Conservation (phyloP, 1,140 invertebrate species). For the Drosophila sturtevanti region DNA sequence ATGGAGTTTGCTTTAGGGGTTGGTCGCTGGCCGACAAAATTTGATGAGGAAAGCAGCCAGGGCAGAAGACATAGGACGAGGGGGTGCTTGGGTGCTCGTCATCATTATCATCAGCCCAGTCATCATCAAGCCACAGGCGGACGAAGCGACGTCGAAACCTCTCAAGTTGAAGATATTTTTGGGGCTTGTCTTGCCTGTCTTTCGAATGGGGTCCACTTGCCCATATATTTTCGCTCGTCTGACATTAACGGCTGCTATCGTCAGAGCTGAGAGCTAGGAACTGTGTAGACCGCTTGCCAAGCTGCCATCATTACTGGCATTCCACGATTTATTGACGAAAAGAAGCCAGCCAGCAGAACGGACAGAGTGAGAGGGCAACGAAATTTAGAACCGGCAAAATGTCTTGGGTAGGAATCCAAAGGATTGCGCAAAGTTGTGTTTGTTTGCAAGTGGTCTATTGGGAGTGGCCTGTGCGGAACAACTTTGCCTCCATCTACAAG, state of each 20-base stretch:
- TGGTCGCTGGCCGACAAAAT: slow-evolving; percentile 52
- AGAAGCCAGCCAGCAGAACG: slow-evolving; percentile 45
- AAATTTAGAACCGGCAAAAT: slow-evolving; percentile 73
- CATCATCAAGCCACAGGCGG: slow-evolving; percentile 43
- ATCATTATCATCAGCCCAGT: slow-evolving; percentile 63
- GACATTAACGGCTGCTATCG: slow-evolving; percentile 83
- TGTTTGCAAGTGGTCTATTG: slow-evolving; percentile 18
- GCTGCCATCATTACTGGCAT: slow-evolving; percentile 78
- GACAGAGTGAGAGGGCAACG: slow-evolving; percentile 34
- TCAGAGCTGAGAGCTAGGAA: slow-evolving; percentile 54
- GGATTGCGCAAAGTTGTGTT: slow-evolving; percentile 46
- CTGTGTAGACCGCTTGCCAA: slow-evolving; percentile 55
- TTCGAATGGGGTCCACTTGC: slow-evolving; percentile 7
- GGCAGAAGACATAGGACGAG: neutral
- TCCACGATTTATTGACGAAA: slow-evolving; percentile 78
- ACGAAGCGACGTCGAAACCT: slow-evolving; percentile 55
- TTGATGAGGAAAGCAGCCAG: slow-evolving; percentile 49
- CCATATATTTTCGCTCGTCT: slow-evolving; percentile 82
- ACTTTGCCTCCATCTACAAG: slow-evolving; percentile 30
- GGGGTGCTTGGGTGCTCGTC: slow-evolving; percentile 31
- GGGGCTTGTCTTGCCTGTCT: neutral
- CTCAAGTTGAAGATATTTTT: slow-evolving; percentile 64
- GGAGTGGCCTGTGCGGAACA: slow-evolving; percentile 37
- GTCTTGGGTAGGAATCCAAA: slow-evolving; percentile 69
- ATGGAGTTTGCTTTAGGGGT: slow-evolving; percentile 33